Conservation (phyloP, 2,888 invertebrate species). For the Lasioglossum lativentre region DNA sequence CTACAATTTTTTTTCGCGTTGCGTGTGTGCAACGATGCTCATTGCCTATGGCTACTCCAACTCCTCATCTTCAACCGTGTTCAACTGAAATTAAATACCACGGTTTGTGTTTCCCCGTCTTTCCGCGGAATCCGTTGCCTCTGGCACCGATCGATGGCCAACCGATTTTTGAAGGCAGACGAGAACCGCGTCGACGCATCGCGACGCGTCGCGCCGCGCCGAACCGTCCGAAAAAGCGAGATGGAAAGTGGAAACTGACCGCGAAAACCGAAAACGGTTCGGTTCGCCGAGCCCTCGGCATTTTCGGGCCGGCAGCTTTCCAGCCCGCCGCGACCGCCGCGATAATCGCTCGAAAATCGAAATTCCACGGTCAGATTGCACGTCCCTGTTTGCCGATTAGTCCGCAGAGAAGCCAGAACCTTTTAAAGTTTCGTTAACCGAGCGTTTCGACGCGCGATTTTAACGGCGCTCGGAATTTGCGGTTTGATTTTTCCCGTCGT, state of each 20-base stretch:
- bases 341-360: conserved; percentile 10
- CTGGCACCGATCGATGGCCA: background rate
- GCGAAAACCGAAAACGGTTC: conserved; percentile 3
- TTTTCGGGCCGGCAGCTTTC: background rate
- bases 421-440: conserved; percentile 9
- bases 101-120: background rate
- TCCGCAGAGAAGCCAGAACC: background rate
- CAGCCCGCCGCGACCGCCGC: background rate
- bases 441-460: background rate
- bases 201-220: background rate
- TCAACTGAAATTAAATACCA: background rate
- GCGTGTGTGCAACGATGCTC: conserved; percentile 5
- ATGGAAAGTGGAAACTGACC: background rate
- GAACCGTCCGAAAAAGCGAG: background rate
- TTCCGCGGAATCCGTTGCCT: background rate
- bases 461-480: background rate
- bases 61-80: background rate
- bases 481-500: background rate
- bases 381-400: conserved; percentile 21
- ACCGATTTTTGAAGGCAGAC: background rate
- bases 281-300: background rate
- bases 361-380: conserved; percentile 12
- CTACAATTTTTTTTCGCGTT: conserved; percentile 19
- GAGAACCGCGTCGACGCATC: background rate
- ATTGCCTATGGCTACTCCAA: background rate